Conservation (phyloP, 2,888 invertebrate genomes). For the Plagiodera versicolora region DNA sequence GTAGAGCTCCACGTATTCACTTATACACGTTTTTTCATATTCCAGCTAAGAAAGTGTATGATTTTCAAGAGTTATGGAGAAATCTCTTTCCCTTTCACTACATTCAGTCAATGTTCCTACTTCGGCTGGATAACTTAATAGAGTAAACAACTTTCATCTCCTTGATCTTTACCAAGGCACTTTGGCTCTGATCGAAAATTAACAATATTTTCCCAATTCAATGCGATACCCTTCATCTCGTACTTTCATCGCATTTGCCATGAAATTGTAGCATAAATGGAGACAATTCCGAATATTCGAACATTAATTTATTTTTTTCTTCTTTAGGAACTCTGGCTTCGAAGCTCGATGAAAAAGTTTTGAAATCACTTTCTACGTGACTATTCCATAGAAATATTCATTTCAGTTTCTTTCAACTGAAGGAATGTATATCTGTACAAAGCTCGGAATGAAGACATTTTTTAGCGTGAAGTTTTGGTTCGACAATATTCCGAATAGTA, state of each 20-base stretch:
- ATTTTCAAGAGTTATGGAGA: neutral
- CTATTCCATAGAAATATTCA: too few species aligned
- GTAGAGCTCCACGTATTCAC: too few species aligned
- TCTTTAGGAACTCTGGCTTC: too few species aligned
- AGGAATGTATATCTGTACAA: too few species aligned
- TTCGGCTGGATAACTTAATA: slow-evolving; percentile 18
- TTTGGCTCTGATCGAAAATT: neutral
- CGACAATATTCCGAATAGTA: slow-evolving; percentile 1
- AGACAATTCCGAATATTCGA: too few species aligned
- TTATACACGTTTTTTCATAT: too few species aligned
- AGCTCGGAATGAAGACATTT: neutral
- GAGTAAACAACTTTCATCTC: slow-evolving; percentile 18
- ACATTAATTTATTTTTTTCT: too few species aligned
- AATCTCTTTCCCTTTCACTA: neutral
- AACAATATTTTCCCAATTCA: neutral
- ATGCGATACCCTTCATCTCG: neutral
- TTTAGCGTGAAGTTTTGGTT: neutral
- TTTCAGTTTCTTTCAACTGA: too few species aligned
- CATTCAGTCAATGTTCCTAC: neutral
- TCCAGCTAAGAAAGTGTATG: too few species aligned
- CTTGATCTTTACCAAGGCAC: slow-evolving; percentile 4
- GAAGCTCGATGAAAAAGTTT: too few species aligned
- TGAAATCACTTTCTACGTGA: too few species aligned
- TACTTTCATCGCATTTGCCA: neutral
- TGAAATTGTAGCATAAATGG: neutral